Conservation (phyloP, 1,140 invertebrate species). For the Brachionus angularis region DNA sequence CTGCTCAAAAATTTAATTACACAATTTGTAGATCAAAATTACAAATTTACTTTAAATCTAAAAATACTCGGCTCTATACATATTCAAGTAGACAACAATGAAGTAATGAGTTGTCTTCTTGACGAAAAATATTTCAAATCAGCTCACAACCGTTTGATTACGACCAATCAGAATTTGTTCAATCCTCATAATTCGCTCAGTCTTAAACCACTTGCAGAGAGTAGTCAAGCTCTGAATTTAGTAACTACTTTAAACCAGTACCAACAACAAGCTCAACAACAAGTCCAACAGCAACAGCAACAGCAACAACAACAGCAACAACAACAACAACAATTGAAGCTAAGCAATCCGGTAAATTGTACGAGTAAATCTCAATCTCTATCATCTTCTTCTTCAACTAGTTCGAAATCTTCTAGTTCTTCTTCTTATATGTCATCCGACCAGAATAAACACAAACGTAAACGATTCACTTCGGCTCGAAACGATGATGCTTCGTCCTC, state of each 20-base stretch:
- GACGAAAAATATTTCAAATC: slow-evolving; percentile 31
- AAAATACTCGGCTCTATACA: slow-evolving; percentile 39
- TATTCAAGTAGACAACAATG: slow-evolving; percentile 28
- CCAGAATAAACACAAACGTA: neutral
- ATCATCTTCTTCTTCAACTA: slow-evolving; percentile 22
- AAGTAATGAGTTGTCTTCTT: slow-evolving; percentile 15
- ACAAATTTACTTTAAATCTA: slow-evolving; percentile 20
- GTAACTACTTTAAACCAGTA: slow-evolving; percentile 15
- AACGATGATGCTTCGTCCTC: slow-evolving; percentile 1
- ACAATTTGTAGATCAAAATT: slow-evolving; percentile 40
- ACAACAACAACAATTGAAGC: neutral
- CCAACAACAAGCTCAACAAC: slow-evolving; percentile 3
- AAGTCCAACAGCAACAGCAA: neutral
- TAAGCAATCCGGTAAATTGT: neutral
- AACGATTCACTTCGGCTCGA: neutral
- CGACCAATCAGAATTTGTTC: slow-evolving; percentile 28
- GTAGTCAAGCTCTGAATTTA: slow-evolving; percentile 8
- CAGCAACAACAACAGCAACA: slow-evolving; percentile 12
- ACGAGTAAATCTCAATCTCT: slow-evolving; percentile 6
- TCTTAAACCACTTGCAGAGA: neutral
- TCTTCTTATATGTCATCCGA: neutral
- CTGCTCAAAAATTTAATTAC: slow-evolving; percentile 29
- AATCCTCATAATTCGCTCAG: slow-evolving; percentile 14
- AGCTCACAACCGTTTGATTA: neutral
- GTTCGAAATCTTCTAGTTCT: neutral